phyloP scores from a whole-genome alignment of 2,888 invertebrate species.

The Phengaris alcon region DNA sequence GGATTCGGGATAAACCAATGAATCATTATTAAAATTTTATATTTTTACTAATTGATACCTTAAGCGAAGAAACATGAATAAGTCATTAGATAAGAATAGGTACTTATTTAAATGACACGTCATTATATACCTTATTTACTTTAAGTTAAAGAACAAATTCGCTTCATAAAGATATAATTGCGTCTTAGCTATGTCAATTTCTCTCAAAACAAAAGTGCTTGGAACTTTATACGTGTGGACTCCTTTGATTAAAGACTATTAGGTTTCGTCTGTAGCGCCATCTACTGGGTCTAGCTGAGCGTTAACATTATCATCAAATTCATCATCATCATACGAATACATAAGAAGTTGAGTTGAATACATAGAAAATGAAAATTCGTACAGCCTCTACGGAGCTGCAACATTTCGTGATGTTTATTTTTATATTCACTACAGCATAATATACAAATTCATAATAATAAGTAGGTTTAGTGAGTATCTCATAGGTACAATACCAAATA shows the following conservation, averaged over 20 bases:
- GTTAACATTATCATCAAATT: background rate
- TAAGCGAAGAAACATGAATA: background rate
- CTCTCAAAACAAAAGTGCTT: constrained; percentile 3
- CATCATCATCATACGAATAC: background rate
- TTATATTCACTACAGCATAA: background rate
- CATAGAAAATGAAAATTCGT: background rate
- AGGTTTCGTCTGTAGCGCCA: background rate
- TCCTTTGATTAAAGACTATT: background rate
- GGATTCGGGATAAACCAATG: background rate
- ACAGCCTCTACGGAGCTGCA: background rate
- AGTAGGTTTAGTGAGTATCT: background rate
- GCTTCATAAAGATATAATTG: background rate
- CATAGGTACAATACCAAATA: background rate
- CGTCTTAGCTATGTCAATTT: constrained; percentile 8
- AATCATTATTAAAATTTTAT: background rate
- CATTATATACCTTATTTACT: background rate
- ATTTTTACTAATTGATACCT: constrained; percentile 9
- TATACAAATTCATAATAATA: background rate
- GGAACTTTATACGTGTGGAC: constrained; percentile 4
- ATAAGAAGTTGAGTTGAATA: background rate
- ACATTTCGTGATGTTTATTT: background rate
- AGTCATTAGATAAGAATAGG: constrained; percentile 2
- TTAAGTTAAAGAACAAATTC: background rate
- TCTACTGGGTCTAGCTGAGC: background rate
- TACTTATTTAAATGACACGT: background rate